Conservation (phyloP, 2,113 vertebrate genomes). For the Amblyornis subalaris region DNA sequence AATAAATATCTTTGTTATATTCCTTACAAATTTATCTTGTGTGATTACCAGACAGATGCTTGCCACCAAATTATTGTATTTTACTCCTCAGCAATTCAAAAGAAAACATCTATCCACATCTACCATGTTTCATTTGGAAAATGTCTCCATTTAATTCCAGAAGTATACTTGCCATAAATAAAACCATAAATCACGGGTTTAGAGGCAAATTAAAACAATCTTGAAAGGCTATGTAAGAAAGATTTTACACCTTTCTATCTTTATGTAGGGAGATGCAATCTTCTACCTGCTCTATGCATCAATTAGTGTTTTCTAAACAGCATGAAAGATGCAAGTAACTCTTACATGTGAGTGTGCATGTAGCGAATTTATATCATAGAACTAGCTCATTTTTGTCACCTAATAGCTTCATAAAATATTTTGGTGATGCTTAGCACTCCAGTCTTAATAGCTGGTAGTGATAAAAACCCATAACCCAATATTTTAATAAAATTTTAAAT, state of each 20-base stretch:
- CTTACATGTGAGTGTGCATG: background rate
- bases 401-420: conserved; percentile 6
- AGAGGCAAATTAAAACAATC: conserved; percentile 41
- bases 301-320: conserved; percentile 36
- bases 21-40: conserved; percentile 59
- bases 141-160: conserved; percentile 25
- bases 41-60: conserved; percentile 49
- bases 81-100: conserved; percentile 34
- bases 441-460: background rate
- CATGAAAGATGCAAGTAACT: background rate
- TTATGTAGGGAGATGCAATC: background rate
- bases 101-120: conserved; percentile 16
- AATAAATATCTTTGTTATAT: conserved; percentile 62
- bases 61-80: conserved; percentile 54
- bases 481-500: conserved; percentile 22
- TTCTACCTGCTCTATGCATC: background rate
- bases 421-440: background rate
- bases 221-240: background rate
- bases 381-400: background rate
- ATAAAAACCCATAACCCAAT: background rate
- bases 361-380: background rate
- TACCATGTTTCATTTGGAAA: background rate
- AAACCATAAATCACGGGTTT: conserved; percentile 20
- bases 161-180: conserved; percentile 54
- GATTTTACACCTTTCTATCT: conserved; percentile 2